These are phyloP conservation scores for Acanthosepion esculentum DNA, from an alignment of 2,888 invertebrate species.

Conservation along the genomic window DNA sequence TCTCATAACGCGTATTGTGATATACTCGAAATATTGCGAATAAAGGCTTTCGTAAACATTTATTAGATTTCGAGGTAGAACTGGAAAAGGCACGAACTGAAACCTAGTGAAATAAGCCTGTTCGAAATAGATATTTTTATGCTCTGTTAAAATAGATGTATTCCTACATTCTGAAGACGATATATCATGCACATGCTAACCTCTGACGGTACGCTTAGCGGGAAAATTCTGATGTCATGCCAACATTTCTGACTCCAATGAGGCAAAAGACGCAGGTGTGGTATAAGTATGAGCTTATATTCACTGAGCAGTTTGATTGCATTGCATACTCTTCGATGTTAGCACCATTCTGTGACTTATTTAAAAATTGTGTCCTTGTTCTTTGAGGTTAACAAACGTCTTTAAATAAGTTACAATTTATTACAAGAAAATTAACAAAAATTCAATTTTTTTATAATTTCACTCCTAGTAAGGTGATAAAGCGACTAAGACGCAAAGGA, in stretches of 20 bases:
- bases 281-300: background rate
- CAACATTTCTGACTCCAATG: background rate
- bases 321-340: background rate
- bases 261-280: background rate
- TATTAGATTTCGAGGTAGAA: too few relatives aligned
- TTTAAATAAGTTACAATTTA: background rate
- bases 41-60: too few relatives aligned
- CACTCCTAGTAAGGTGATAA: too few relatives aligned
- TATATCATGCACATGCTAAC: background rate
- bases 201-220: background rate
- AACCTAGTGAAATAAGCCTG: too few relatives aligned
- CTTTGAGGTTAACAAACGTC: background rate
- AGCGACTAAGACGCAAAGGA: too few relatives aligned
- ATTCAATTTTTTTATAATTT: too few relatives aligned
- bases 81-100: too few relatives aligned
- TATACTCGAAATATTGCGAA: too few relatives aligned
- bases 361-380: background rate
- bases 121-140: too few relatives aligned
- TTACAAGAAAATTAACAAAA: too few relatives aligned
- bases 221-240: background rate
- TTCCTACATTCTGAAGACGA: background rate
- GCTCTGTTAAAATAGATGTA: background rate
- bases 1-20: too few relatives aligned
- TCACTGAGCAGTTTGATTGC: background rate
- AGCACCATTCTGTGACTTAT: background rate